Percentiles rank a stretch among this genome's conserved stretches.
Evolutionary conservation across 2,113 vertebrate genomes (phyloP).

Genomic region (Lates calcarifer): DNA sequence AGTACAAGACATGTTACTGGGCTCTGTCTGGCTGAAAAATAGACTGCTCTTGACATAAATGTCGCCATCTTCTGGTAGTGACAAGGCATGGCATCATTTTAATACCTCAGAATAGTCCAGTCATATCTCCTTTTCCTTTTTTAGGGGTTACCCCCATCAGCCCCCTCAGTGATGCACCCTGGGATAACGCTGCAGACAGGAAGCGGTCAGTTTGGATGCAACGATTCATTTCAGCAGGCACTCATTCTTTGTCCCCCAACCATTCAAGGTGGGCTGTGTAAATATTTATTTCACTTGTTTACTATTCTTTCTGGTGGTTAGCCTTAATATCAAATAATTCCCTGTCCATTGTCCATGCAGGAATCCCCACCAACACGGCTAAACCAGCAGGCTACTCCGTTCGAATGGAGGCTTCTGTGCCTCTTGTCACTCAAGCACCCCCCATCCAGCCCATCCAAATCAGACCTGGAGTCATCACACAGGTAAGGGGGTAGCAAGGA

Average conservation of each 20-base stretch:
- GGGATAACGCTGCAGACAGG: slow-evolving; percentile 95
- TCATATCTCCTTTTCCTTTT: slow-evolving; percentile 21
- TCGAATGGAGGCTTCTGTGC: slow-evolving; percentile 93
- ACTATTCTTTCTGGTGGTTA: background rate
- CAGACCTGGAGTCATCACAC: slow-evolving; percentile 94
- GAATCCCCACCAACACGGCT: slow-evolving; percentile 90
- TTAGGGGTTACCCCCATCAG: slow-evolving; percentile 91
- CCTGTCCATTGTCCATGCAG: slow-evolving; percentile 74
- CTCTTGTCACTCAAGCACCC: slow-evolving; percentile 93
- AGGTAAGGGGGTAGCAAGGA: slow-evolving; percentile 81
- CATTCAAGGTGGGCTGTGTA: slow-evolving; percentile 89
- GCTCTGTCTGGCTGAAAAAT: slow-evolving; percentile 6
- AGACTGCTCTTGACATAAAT: slow-evolving; percentile 1
- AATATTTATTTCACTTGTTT: slow-evolving; percentile 1
- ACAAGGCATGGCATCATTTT: too few species aligned
- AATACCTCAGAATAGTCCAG: slow-evolving; percentile 3
- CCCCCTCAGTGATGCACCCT: slow-evolving; percentile 93
- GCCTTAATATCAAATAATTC: slow-evolving; percentile 5
- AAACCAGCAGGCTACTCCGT: slow-evolving; percentile 93
- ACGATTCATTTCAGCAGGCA: slow-evolving; percentile 95
- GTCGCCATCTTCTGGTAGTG: slow-evolving; percentile 77
- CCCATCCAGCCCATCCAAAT: slow-evolving; percentile 95
- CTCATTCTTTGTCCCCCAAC: slow-evolving; percentile 95
- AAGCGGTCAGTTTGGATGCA: slow-evolving; percentile 93
- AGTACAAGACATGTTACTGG: background rate